These are phyloP conservation scores for Brachionus plicatilis DNA, from an alignment of 1,140 invertebrate species.

Conservation along the genomic window DNA sequence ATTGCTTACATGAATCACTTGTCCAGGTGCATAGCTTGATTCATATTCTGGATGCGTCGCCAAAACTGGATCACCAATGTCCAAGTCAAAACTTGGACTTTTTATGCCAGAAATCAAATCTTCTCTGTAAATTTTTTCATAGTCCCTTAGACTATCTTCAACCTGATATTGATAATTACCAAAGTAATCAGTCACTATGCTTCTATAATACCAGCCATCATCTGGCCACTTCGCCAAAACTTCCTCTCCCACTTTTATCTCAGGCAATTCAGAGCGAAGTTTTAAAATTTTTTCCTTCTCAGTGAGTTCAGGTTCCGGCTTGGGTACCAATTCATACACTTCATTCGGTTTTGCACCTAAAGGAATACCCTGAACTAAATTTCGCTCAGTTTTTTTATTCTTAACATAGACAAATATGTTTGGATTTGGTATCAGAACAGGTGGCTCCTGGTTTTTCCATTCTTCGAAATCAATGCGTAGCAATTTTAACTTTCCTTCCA, in stretches of 20 bases:
- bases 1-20: conserved; percentile 42
- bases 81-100: conserved; percentile 42
- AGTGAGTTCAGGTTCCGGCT: background rate
- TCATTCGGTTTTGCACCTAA: conserved; percentile 37
- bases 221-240: conserved; percentile 49
- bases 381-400: background rate
- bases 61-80: conserved; percentile 45
- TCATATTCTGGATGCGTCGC: conserved; percentile 46
- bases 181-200: conserved; percentile 37
- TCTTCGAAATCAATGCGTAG: conserved; percentile 21
- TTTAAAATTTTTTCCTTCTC: background rate
- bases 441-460: conserved; percentile 30
- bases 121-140: background rate
- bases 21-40: conserved; percentile 49
- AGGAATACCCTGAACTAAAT: background rate
- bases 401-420: conserved; percentile 18
- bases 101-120: conserved; percentile 45
- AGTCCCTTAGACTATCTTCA: background rate
- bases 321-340: conserved; percentile 34
- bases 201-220: conserved; percentile 52
- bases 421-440: conserved; percentile 16
- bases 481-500: conserved; percentile 29
- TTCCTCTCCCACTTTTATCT: conserved; percentile 44
- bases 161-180: conserved; percentile 7
- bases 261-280: conserved; percentile 14